A percentile compares a stretch with the other conserved stretches of the same genome.
Evolutionary conservation across 2,888 invertebrate species (phyloP).

Genomic region (Baccha elongata): DNA sequence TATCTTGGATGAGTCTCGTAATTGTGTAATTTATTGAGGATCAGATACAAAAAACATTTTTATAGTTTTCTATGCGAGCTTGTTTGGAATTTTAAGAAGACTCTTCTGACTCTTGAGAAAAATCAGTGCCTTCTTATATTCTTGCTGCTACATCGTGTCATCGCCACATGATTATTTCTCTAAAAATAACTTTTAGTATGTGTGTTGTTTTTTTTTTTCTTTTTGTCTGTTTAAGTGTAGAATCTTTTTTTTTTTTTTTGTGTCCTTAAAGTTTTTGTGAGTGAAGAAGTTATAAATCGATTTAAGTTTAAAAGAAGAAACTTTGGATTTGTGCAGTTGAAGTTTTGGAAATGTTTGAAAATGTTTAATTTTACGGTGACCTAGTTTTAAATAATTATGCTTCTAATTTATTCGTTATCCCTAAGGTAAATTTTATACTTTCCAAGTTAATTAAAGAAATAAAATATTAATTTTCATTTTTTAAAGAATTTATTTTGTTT

Average conservation of each 20-base stretch:
- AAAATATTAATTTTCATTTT: too few relatives aligned
- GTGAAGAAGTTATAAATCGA: conserved; percentile 1
- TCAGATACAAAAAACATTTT: neutral
- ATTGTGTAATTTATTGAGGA: conserved; percentile 57
- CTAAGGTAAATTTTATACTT: too few relatives aligned
- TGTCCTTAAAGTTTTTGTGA: neutral
- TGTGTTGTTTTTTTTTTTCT: neutral
- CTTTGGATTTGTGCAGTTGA: neutral
- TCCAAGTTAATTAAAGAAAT: too few relatives aligned
- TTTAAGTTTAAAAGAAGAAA: conserved; percentile 1
- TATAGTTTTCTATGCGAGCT: neutral
- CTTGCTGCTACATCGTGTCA: neutral
- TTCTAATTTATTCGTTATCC: too few relatives aligned
- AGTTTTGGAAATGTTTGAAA: neutral
- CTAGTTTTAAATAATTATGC: neutral
- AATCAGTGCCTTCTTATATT: neutral
- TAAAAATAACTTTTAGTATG: neutral
- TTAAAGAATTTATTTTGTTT: too few relatives aligned
- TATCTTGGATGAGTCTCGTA: conserved; percentile 54
- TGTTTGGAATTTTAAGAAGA: conserved; percentile 21
- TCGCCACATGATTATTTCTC: neutral
- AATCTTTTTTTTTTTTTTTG: neutral
- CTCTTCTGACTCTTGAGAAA: neutral
- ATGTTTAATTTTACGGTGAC: neutral
- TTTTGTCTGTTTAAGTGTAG: too few relatives aligned